Conservation (phyloP, 2,797 vertebrate genomes). For the Amblyraja radiata region DNA sequence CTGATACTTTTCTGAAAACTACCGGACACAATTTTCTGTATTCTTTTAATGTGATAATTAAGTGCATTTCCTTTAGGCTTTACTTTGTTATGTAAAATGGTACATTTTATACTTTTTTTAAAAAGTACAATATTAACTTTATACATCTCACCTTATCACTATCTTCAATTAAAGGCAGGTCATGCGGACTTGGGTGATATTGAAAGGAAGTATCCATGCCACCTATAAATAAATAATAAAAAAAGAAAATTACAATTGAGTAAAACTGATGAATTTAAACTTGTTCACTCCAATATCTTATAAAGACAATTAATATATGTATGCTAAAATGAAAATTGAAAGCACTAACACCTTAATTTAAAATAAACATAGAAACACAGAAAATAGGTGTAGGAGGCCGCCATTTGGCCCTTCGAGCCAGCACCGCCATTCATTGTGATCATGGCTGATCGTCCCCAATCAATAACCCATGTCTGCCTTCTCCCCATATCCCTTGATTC, state of each 20-base stretch:
- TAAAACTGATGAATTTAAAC: background rate
- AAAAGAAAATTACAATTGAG: slow-evolving; percentile 18
- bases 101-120: background rate
- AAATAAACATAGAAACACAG: background rate
- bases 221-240: slow-evolving; percentile 57
- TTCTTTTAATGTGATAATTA: background rate
- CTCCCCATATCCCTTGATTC: too few relatives aligned
- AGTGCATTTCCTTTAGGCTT: background rate
- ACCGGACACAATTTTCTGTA: background rate
- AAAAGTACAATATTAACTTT: slow-evolving; percentile 37
- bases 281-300: background rate
- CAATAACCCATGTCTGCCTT: too few relatives aligned
- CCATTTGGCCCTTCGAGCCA: too few relatives aligned
- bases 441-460: too few relatives aligned
- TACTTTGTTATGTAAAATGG: background rate
- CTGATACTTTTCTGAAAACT: background rate
- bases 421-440: too few relatives aligned
- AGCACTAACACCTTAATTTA: background rate
- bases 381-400: too few relatives aligned
- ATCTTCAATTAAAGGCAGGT: slow-evolving; percentile 80
- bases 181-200: slow-evolving; percentile 74
- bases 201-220: slow-evolving; percentile 78
- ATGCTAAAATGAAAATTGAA: background rate
- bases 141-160: slow-evolving; percentile 80
- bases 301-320: background rate